phyloP scores from a whole-genome alignment of 1,140 invertebrate genomes.

The Trichonephila clavata region DNA sequence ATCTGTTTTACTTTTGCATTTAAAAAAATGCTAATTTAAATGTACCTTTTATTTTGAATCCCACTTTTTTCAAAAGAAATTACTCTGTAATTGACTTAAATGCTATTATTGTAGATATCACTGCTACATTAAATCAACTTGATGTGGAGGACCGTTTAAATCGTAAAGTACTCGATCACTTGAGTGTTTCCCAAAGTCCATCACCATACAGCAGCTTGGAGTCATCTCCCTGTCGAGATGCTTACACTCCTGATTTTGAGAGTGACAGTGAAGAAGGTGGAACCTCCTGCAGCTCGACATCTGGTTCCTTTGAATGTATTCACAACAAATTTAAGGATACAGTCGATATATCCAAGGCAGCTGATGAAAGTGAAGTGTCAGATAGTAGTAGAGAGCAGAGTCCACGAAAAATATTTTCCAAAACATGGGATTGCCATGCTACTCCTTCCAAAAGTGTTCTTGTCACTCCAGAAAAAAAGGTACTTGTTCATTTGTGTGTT shows the following conservation, averaged over 20 bases:
- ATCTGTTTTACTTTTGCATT: too few species aligned
- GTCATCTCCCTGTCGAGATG: slow-evolving; percentile 72
- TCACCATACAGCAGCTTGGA: slow-evolving; percentile 65
- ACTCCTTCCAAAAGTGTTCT: slow-evolving; percentile 84
- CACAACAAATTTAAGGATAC: slow-evolving; percentile 80
- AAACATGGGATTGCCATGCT: slow-evolving; percentile 84
- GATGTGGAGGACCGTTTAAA: background rate
- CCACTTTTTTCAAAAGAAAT: too few species aligned
- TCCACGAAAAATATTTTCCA: slow-evolving; percentile 81
- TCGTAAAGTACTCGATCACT: slow-evolving; percentile 9
- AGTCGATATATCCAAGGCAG: slow-evolving; percentile 49
- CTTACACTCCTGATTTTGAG: slow-evolving; percentile 80
- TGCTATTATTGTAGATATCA: background rate
- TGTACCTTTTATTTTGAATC: too few species aligned
- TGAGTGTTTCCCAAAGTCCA: slow-evolving; percentile 30
- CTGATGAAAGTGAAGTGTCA: slow-evolving; percentile 78
- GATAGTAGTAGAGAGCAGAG: slow-evolving; percentile 81
- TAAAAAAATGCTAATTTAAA: too few species aligned
- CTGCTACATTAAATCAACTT: slow-evolving; percentile 41
- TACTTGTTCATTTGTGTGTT: slow-evolving; percentile 62
- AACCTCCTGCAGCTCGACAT: slow-evolving; percentile 79
- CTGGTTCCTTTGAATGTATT: slow-evolving; percentile 75
- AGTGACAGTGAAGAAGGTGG: slow-evolving; percentile 79
- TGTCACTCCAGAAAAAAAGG: slow-evolving; percentile 83
- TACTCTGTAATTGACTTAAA: too few species aligned